Percentiles rank a stretch among this genome's conserved stretches.
Conservation (phyloP, 1,140 invertebrate species). For the Pollicipes pollicipes region DNA sequence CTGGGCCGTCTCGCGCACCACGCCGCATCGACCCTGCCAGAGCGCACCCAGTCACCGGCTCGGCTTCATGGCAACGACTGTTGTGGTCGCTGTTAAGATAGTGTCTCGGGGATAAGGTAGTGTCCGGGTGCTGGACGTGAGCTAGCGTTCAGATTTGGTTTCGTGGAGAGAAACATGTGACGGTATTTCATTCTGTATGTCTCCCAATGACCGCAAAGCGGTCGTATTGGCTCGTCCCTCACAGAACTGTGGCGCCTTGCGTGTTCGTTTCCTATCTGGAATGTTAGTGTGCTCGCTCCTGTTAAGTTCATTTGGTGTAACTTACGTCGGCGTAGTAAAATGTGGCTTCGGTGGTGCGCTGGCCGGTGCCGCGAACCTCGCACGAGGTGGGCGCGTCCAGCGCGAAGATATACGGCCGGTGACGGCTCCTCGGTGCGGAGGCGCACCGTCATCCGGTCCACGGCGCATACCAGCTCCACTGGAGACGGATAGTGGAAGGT, state of each 20-base stretch:
- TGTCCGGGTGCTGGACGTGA: conserved; percentile 15
- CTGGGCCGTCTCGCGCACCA: conserved; percentile 21
- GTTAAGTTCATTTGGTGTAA: conserved; percentile 9
- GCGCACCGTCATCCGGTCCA: conserved; percentile 29
- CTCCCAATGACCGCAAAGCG: no score
- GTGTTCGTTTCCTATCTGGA: conserved; percentile 20
- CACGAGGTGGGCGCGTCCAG: conserved; percentile 29
- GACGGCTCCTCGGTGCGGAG: conserved; percentile 31
- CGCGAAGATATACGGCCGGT: conserved; percentile 32
- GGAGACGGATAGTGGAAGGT: no score
- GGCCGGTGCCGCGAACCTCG: conserved; percentile 27
- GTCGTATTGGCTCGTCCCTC: conserved; percentile 4
- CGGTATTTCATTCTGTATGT: conserved; percentile 19
- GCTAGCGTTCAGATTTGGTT: conserved; percentile 9
- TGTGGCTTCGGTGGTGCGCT: conserved; percentile 27
- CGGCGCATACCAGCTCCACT: conserved; percentile 35
- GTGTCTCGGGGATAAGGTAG: conserved; percentile 7
- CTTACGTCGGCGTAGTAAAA: conserved; percentile 24
- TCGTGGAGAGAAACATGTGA: conserved; percentile 16
- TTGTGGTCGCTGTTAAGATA: no score
- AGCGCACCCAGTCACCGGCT: conserved; percentile 13
- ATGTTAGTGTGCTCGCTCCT: conserved; percentile 11
- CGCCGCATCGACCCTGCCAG: conserved; percentile 23
- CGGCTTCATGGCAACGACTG: no score
- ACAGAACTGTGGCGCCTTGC: conserved; percentile 14